These are phyloP conservation scores for Cettia cetti DNA, from an alignment of 2,113 vertebrate species.

Conservation along the genomic window DNA sequence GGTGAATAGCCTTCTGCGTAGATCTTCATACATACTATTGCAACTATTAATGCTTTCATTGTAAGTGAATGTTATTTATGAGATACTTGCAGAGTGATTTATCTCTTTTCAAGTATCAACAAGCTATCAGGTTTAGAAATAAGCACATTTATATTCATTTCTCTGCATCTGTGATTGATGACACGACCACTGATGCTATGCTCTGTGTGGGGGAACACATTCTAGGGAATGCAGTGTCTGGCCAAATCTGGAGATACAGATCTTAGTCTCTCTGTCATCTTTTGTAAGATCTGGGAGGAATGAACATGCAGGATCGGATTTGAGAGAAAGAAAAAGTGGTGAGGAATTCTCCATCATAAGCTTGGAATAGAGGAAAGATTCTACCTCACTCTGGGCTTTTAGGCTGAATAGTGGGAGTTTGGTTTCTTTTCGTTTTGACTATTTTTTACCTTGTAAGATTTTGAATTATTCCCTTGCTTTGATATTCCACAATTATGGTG, in stretches of 20 bases:
- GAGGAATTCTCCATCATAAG: neutral
- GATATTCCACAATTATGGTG: neutral
- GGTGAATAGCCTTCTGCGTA: neutral
- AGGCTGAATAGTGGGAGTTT: neutral
- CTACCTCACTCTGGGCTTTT: neutral
- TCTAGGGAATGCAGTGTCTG: conserved; percentile 22
- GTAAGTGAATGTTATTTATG: neutral
- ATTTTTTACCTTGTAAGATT: neutral
- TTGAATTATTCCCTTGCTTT: neutral
- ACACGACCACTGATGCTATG: neutral
- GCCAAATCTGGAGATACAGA: conserved; percentile 20
- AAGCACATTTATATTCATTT: neutral
- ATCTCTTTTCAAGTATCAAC: conserved; percentile 34
- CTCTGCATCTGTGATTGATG: conserved; percentile 15
- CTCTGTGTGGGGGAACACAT: conserved; percentile 11
- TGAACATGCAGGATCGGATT: neutral
- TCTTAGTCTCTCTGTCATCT: conserved; percentile 4
- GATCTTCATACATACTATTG: neutral
- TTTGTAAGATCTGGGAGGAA: neutral
- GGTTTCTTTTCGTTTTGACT: neutral
- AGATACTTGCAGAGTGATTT: neutral
- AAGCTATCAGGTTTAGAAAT: conserved; percentile 15
- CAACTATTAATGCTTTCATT: conserved; percentile 16
- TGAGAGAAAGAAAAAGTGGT: conserved; percentile 7
- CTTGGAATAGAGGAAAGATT: neutral